Base-by-base conservation (phyloP, 2,797 vertebrate species). In the Cuculus canorus region DNA sequence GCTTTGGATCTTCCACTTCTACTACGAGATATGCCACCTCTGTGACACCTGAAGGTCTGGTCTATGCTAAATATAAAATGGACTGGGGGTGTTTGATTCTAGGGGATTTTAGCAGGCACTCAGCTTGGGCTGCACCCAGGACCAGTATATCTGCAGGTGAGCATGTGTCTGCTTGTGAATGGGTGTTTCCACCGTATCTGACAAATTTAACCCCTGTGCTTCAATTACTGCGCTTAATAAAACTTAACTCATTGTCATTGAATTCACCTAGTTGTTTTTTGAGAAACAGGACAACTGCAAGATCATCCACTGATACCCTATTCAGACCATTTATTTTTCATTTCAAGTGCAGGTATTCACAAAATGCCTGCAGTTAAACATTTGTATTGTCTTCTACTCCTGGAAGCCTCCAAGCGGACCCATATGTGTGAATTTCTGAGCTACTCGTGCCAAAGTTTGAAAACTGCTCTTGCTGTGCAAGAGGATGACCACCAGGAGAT, bases 121-220 rank as follows among this genome's bases (percentile, higher is more conserved):
- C 43, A 53, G 25, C 15, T 32, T 61, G 23, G 5, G 17, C 13
- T 10, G 32, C 6, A 33, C 14, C 21, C 63, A 53, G 27, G 37
- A 32, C 21, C 41, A 23, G 15, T 5, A 1, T 2, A 13, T 5
- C 5, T 13, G 11, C 8, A 17, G 10, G 4, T 33, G 11, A 22
- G 17, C 4, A 9, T n/a, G 16, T 0, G 3, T 16, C 19, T 30
- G 18, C 4, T 90, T 61, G 14, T 5, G 33, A 52, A 47, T 56
- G 2, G n/a, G n/a, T n/a, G n/a, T 68, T 76, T 61, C n/a, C 60
- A 12, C 25, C 48, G 12, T 13, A 10, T 0, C 16, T 61, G 41
- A 47, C 11, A 71, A 32, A n/a, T 52, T 17, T 24, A 52, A 4
- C 5, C 13, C 3, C 10, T 3, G 17, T 66, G 23, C 14, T 86